phyloP scores from a whole-genome alignment of 2,797 vertebrate species.

The Typhlichthys eigenmanni region DNA sequence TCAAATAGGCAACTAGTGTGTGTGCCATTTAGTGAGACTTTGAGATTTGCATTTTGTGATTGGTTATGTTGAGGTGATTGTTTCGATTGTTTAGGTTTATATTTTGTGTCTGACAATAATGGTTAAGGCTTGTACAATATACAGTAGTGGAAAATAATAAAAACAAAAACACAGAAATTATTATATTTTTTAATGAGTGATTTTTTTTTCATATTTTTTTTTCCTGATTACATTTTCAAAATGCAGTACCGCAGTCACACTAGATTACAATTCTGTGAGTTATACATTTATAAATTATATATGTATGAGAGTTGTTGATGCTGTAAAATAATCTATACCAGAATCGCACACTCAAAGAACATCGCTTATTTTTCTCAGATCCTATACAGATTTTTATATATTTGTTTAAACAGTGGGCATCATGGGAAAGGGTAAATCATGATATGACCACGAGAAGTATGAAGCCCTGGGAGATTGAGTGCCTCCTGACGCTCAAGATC shows the following conservation, averaged over 20 bases:
- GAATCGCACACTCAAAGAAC: no score
- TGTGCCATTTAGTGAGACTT: slow-evolving; percentile 61
- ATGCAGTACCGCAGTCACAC: not conserved
- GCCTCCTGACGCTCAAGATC: slow-evolving; percentile 49
- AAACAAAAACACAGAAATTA: slow-evolving; percentile 58
- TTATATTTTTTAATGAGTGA: slow-evolving; percentile 61
- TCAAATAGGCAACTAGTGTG: slow-evolving; percentile 55
- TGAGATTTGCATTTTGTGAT: slow-evolving; percentile 64
- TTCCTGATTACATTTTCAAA: slow-evolving; percentile 20
- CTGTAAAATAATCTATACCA: no score
- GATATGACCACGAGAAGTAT: slow-evolving; percentile 17
- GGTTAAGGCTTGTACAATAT: slow-evolving; percentile 75
- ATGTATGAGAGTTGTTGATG: no score
- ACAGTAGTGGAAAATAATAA: slow-evolving; percentile 58
- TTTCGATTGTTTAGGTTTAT: slow-evolving; percentile 74
- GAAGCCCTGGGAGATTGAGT: slow-evolving; percentile 36
- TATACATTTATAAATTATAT: no score
- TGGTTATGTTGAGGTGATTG: slow-evolving; percentile 68
- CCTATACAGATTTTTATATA: no score
- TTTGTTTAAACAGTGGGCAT: not conserved
- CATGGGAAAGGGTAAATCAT: slow-evolving; percentile 39
- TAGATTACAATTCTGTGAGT: no score
- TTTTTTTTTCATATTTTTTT: slow-evolving; percentile 63
- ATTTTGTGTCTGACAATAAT: slow-evolving; percentile 72
- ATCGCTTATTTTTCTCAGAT: no score